These are phyloP conservation scores for Argyrosomus regius DNA, from an alignment of 2,797 vertebrate species.

Conservation along the genomic window DNA sequence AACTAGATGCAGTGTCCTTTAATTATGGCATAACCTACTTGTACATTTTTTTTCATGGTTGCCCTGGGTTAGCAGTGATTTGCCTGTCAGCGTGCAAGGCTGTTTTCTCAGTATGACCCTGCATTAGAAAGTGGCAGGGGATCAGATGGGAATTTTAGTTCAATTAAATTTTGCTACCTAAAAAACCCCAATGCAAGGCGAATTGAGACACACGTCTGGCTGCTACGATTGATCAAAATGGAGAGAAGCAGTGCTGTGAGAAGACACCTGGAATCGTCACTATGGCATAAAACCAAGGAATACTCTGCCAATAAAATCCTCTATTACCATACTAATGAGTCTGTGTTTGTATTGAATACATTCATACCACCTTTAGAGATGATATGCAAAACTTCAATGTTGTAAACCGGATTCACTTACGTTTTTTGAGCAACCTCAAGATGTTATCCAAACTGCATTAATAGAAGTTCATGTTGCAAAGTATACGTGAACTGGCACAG, in stretches of 20 bases:
- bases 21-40: background rate
- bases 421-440: background rate
- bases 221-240: background rate
- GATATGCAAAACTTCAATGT: background rate
- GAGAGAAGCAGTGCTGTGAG: background rate
- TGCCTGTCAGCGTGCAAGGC: background rate
- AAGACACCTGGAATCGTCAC: background rate
- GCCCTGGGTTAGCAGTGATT: constrained; percentile 9
- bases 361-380: no score
- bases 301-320: background rate
- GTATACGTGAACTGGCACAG: background rate
- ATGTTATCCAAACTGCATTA: background rate
- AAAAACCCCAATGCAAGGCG: background rate
- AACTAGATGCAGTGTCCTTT: background rate
- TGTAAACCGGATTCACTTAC: background rate
- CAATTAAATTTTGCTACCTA: background rate
- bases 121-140: background rate
- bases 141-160: background rate
- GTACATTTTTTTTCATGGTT: background rate
- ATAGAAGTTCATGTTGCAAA: background rate
- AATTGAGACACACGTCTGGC: background rate
- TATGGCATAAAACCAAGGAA: background rate
- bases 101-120: constrained; percentile 5
- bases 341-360: no score
- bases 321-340: no score